A percentile compares a stretch with the other conserved stretches of the same genome.
Conservation (phyloP, 2,797 vertebrate genomes). For the Cuniculus paca region DNA sequence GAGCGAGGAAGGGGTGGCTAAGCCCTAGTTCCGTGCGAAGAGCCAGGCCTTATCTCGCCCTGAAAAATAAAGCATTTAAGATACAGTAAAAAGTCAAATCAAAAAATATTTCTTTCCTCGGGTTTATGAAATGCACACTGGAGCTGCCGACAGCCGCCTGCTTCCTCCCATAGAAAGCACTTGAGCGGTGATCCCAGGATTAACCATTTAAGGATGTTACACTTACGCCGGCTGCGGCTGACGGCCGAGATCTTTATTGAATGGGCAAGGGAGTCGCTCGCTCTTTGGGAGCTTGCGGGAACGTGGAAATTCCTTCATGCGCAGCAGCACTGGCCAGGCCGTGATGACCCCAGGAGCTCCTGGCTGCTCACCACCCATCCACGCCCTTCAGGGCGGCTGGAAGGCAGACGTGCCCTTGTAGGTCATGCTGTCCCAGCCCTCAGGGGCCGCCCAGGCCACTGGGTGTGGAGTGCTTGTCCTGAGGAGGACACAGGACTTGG, state of each 20-base stretch:
- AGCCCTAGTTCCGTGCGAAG: slow-evolving; percentile 95
- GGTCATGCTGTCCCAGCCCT: not conserved
- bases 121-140: slow-evolving; percentile 86
- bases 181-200: slow-evolving; percentile 86
- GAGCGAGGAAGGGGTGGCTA: slow-evolving; percentile 92
- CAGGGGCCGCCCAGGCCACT: not conserved
- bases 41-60: slow-evolving; percentile 93
- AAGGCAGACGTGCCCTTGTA: not conserved
- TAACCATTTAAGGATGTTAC: slow-evolving; percentile 88
- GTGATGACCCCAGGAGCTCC: not conserved
- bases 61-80: slow-evolving; percentile 90
- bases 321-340: not conserved
- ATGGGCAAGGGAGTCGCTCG: slow-evolving; percentile 75
- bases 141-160: slow-evolving; percentile 79
- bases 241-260: slow-evolving; percentile 86
- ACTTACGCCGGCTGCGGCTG: slow-evolving; percentile 86
- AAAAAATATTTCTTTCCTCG: slow-evolving; percentile 64
- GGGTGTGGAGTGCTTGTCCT: not conserved
- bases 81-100: slow-evolving; percentile 82
- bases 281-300: slow-evolving; percentile 79
- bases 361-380: not conserved
- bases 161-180: slow-evolving; percentile 82
- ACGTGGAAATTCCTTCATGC: slow-evolving; percentile 78
- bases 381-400: fast-evolving
- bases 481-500: not conserved